Evolutionary conservation across 2,888 invertebrate genomes (phyloP).

Genomic region (Emmelina monodactyla): DNA sequence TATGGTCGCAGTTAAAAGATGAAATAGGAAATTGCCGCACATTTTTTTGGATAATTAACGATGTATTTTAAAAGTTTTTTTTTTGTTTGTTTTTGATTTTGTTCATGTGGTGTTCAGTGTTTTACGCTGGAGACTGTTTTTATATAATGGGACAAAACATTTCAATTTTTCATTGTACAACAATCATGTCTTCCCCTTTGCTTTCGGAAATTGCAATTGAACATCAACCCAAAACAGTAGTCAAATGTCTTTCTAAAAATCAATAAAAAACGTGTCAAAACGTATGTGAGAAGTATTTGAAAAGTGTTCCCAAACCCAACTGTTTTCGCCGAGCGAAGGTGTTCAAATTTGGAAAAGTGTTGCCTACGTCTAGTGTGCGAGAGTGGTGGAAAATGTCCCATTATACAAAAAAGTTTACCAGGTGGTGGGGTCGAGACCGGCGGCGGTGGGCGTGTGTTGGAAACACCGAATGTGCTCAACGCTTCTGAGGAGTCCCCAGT

Average conservation of each 20-base stretch:
- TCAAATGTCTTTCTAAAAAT: too few relatives aligned
- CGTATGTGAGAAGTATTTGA: too few relatives aligned
- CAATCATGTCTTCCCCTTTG: background rate
- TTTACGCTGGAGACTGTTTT: slow-evolving; percentile 6
- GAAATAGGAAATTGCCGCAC: too few relatives aligned
- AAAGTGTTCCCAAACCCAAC: too few relatives aligned
- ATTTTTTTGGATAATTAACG: too few relatives aligned
- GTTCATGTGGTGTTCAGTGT: too few relatives aligned
- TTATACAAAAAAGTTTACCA: slow-evolving; percentile 60
- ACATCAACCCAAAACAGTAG: too few relatives aligned
- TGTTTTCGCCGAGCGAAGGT: background rate
- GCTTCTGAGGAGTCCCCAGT: slow-evolving; percentile 64
- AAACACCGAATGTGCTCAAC: slow-evolving; percentile 74
- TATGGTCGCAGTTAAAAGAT: too few relatives aligned
- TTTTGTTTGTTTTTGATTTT: too few relatives aligned
- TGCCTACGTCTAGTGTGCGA: background rate
- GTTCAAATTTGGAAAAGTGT: background rate
- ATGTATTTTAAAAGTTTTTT: too few relatives aligned
- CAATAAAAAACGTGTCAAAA: too few relatives aligned
- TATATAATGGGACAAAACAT: slow-evolving; percentile 9
- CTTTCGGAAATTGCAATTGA: too few relatives aligned
- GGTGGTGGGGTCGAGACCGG: slow-evolving; percentile 65
- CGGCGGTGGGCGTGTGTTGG: slow-evolving; percentile 65
- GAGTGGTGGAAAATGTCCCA: slow-evolving; percentile 28
- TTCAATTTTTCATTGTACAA: slow-evolving; percentile 1